Evolutionary conservation across 2,113 vertebrate genomes (phyloP).

Genomic region (Sterrhoptilus dennistouni): DNA sequence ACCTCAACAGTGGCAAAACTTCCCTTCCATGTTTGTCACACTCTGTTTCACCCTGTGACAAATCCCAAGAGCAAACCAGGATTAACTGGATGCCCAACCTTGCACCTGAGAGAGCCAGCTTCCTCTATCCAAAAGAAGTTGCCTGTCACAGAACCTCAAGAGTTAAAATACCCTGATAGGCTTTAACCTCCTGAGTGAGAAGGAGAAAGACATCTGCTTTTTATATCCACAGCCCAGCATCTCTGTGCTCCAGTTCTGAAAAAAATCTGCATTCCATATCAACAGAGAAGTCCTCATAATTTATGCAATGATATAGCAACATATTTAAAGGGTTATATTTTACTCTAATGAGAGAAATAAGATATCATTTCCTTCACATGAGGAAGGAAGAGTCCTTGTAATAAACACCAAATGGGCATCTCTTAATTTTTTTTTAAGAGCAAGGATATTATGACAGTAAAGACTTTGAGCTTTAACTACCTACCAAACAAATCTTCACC

Average conservation of each 20-base stretch:
- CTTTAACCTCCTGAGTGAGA: conserved; percentile 14
- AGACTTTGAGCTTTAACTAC: not conserved
- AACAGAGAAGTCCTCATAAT: conserved; percentile 75
- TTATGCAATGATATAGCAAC: conserved; percentile 72
- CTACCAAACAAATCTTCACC: conserved; percentile 1
- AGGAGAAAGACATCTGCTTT: conserved; percentile 78
- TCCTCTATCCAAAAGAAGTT: not conserved
- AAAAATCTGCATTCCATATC: conserved; percentile 73
- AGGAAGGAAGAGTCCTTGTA: conserved; percentile 58
- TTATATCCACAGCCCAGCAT: conserved; percentile 71
- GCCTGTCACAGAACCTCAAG: not conserved
- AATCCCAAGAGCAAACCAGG: not conserved
- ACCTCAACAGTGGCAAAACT: not conserved
- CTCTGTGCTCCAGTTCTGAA: conserved; percentile 61
- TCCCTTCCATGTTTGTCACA: not conserved
- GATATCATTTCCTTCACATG: conserved; percentile 64
- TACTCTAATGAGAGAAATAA: conserved; percentile 77
- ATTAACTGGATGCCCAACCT: not conserved
- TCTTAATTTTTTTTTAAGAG: conserved; percentile 32
- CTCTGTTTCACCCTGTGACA: not conserved
- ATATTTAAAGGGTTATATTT: conserved; percentile 74
- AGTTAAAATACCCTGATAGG: conserved; percentile 63
- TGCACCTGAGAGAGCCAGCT: not conserved
- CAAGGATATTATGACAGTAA: conserved; percentile 33
- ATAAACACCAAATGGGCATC: conserved; percentile 73